Percentiles rank a stretch among this genome's conserved stretches.
Evolutionary conservation across 2,797 vertebrate species (phyloP).

Genomic region (Fistularia tabacaria): DNA sequence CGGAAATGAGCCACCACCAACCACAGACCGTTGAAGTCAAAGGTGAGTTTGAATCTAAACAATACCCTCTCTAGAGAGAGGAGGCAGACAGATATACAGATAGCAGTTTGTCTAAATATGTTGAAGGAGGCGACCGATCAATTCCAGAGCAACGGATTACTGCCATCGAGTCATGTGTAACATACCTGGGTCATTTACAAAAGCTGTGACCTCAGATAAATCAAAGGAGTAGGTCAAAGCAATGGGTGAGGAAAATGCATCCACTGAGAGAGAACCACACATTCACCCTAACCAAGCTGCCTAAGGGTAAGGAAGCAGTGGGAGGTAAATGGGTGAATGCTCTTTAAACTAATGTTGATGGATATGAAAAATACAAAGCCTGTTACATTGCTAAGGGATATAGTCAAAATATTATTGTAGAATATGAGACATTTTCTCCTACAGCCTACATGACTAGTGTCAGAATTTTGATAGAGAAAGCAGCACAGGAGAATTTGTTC

Average conservation of each 20-base stretch:
- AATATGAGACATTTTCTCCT: constrained; percentile 32
- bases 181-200: constrained; percentile 16
- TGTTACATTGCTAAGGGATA: constrained; percentile 36
- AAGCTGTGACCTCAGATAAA: constrained; percentile 1
- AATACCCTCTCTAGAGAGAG: not conserved
- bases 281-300: constrained; percentile 12
- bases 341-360: constrained; percentile 16
- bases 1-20: too few relatives aligned
- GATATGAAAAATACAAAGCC: constrained; percentile 25
- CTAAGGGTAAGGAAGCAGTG: constrained; percentile 22
- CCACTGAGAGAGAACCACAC: constrained; percentile 16
- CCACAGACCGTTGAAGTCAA: too few relatives aligned
- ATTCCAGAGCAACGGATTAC: constrained; percentile 11
- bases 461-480: too few relatives aligned
- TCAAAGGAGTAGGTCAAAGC: constrained; percentile 22
- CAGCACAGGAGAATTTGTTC: too few relatives aligned
- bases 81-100: too few relatives aligned
- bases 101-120: too few relatives aligned
- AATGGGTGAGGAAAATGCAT: constrained; percentile 6
- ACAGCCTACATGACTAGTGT: constrained; percentile 28
- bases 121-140: too few relatives aligned
- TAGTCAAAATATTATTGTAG: constrained; percentile 12
- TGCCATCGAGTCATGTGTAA: constrained; percentile 22
- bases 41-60: not conserved
- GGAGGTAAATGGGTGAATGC: constrained; percentile 17